phyloP scores from a whole-genome alignment of 2,888 invertebrate species.

The Eupithecia pulchellata region DNA sequence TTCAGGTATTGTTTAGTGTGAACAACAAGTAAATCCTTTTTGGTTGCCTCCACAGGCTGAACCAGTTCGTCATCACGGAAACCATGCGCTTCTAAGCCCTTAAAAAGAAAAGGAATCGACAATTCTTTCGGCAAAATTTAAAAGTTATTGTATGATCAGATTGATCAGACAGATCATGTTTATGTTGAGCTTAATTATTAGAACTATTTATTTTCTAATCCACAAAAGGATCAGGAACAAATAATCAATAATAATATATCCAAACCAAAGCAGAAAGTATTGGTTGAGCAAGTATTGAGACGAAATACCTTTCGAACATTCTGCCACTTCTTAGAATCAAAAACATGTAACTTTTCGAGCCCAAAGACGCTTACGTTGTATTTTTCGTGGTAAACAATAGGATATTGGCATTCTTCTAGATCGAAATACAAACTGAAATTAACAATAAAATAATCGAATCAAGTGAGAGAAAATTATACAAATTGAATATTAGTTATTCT shows the following conservation, averaged over 20 bases:
- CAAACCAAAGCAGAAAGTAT: background rate
- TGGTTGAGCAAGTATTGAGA: background rate
- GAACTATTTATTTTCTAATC: background rate
- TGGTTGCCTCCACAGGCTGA: slow-evolving; percentile 89
- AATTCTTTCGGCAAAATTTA: too few relatives aligned
- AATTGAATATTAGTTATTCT: too few relatives aligned
- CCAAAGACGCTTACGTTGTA: slow-evolving; percentile 94
- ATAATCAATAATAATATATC: background rate
- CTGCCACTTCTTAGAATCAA: slow-evolving; percentile 95
- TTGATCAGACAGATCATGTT: too few relatives aligned
- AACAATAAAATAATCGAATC: slow-evolving; percentile 4
- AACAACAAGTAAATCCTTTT: slow-evolving; percentile 89
- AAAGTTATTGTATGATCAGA: background rate
- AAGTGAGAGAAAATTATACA: too few relatives aligned
- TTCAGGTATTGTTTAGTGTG: slow-evolving; percentile 91
- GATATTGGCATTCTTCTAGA: slow-evolving; percentile 87
- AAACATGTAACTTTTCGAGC: slow-evolving; percentile 93
- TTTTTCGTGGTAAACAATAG: slow-evolving; percentile 91
- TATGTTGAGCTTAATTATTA: background rate
- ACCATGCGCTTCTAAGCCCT: slow-evolving; percentile 82
- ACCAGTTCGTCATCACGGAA: slow-evolving; percentile 87
- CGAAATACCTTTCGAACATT: slow-evolving; percentile 90
- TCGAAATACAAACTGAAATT: slow-evolving; percentile 80
- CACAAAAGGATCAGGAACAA: background rate
- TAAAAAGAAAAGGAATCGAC: background rate